Base-by-base conservation (phyloP, 2,888 invertebrate genomes). In the Acleris emargana region DNA sequence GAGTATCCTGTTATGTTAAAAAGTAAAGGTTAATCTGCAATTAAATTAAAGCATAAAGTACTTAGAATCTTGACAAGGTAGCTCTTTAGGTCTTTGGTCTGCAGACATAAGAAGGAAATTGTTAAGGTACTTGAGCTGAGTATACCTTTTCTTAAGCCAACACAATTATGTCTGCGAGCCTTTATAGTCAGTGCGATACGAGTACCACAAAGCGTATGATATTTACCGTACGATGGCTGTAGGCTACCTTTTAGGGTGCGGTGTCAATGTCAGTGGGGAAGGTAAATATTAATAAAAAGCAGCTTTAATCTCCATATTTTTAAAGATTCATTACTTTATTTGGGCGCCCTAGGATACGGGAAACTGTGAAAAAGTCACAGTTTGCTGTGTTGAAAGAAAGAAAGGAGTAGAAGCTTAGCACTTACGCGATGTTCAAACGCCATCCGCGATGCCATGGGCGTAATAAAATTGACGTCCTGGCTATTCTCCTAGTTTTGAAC, bases 181-280 rank as follows among this genome's bases (percentile, higher is more conserved):
- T 77, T 81, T 76, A 76, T 77, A 72, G 72, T 72, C 73, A 61
- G 68, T 60, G 68, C 73, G 76, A 78, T 74, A 13, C 13, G 38
- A 38, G 13, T 4, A 77, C 74, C 71, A 71, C 68, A 66, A 59
- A 74, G 69, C 73, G 78, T 80, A 77, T 80, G 77, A 79, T 81
- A 77, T 81, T 78, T 78, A 76, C 76, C 74, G 74, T 73, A 70
- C 71, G 78, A 80, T 79, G 76, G 75, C 73, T 73, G 72, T 72
- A 75, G 78, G 76, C 72, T 76, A 77, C 77, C 76, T 76, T 74
- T 42, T 57, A 49, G 59, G 70, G 68, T 70, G 45, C 38, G 69
- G 72, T 61, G 49, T 9, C 55, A 64, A 3, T 72, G 54, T 16
- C 2, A 66, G 70, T 69, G 68, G 18, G 22, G 11, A 38, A 13